These are phyloP conservation scores for Formicarius rufipectus DNA, from an alignment of 2,113 vertebrate species.

Conservation along the genomic window DNA sequence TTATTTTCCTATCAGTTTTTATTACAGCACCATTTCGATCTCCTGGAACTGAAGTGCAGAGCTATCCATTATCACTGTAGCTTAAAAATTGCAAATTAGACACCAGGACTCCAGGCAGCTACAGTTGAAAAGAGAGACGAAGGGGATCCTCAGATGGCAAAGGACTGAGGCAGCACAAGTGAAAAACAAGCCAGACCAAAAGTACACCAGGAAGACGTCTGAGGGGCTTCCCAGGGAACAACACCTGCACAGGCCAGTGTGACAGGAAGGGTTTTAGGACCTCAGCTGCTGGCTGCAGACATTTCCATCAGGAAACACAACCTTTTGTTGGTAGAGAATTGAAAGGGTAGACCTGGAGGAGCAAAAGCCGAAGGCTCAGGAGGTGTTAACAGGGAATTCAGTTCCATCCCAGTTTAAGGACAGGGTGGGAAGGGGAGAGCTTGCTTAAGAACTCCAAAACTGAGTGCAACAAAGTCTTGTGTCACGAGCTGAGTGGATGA, in stretches of 20 bases:
- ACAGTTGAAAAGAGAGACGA: not conserved
- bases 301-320: not conserved
- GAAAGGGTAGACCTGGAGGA: not conserved
- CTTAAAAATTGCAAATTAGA: constrained; percentile 4
- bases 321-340: not conserved
- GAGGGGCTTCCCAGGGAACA: not conserved
- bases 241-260: not conserved
- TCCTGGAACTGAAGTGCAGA: not conserved
- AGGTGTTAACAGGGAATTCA: not conserved
- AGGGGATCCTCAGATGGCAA: not conserved
- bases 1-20: not conserved
- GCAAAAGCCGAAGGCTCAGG: not conserved
- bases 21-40: constrained; percentile 11
- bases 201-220: not conserved
- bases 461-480: not conserved
- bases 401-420: not conserved
- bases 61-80: not conserved
- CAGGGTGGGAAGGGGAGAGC: fast-evolving
- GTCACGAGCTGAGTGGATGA: not conserved
- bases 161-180: not conserved
- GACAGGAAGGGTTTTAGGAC: not conserved
- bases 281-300: not conserved
- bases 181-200: not conserved
- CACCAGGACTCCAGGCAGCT: not conserved
- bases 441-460: not conserved